phyloP scores from a whole-genome alignment of 1,140 invertebrate genomes.

The Drosophila willistoni region DNA sequence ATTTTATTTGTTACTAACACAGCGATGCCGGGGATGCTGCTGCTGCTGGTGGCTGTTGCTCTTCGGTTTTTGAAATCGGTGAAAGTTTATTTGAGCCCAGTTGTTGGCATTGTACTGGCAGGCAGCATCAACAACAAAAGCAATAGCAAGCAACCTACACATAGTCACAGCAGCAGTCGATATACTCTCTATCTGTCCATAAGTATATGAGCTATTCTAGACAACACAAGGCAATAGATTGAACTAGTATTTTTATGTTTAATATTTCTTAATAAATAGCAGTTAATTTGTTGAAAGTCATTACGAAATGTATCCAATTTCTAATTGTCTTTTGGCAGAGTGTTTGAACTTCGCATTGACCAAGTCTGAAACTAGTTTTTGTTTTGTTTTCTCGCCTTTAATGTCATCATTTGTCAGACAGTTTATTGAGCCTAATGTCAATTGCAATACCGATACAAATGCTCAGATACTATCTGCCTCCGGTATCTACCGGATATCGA shows the following conservation, averaged over 20 bases:
- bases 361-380: not conserved
- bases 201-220: not conserved
- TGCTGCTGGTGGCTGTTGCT: slow-evolving; percentile 37
- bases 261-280: too few species aligned
- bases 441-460: slow-evolving; percentile 5
- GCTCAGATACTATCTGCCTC: too few species aligned
- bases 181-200: slow-evolving; percentile 12
- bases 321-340: too few species aligned
- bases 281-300: not conserved
- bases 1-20: slow-evolving; percentile 4
- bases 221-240: not conserved
- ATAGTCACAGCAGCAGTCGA: slow-evolving; percentile 21
- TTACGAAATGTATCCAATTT: too few species aligned
- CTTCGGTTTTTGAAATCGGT: slow-evolving; percentile 70
- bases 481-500: slow-evolving; percentile 51
- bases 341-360: slow-evolving; percentile 6
- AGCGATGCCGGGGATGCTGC: slow-evolving; percentile 13
- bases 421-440: slow-evolving; percentile 40
- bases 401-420: slow-evolving; percentile 53
- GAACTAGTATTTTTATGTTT: too few species aligned
- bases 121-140: slow-evolving; percentile 52
- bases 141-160: slow-evolving; percentile 53
- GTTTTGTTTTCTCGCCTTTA: slow-evolving; percentile 18
- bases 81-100: slow-evolving; percentile 74
- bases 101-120: slow-evolving; percentile 67